These are phyloP conservation scores for Poeciliopsis turneri DNA, from an alignment of 2,797 vertebrate species.

Conservation along the genomic window DNA sequence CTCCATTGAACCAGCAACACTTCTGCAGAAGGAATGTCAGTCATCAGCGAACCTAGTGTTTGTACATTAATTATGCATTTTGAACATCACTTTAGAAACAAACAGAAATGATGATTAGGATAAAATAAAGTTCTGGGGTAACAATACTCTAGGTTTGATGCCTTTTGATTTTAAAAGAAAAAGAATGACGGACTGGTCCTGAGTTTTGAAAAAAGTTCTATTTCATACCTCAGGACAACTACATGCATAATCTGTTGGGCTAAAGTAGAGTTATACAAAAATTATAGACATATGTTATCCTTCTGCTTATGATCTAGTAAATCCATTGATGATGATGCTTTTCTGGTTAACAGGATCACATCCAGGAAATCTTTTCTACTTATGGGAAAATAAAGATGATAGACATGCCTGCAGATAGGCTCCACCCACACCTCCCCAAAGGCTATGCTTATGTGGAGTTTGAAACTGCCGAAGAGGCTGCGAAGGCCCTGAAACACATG, in stretches of 20 bases:
- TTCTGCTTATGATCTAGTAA: background rate
- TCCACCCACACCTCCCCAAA: conserved; percentile 89
- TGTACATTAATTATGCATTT: background rate
- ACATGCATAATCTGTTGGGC: background rate
- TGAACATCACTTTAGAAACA: background rate
- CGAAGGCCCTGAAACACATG: conserved; percentile 96
- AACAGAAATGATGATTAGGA: background rate
- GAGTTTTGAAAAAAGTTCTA: background rate
- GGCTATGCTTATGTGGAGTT: conserved; percentile 95
- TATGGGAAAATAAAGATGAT: conserved; percentile 96
- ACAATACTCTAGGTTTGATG: background rate
- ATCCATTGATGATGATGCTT: background rate
- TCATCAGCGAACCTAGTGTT: background rate
- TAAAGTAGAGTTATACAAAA: background rate
- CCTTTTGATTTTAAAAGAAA: background rate
- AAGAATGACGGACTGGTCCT: background rate
- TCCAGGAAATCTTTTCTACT: conserved; percentile 95
- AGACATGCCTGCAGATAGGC: conserved; percentile 90
- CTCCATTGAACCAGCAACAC: background rate
- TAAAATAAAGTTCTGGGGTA: background rate
- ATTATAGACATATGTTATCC: background rate
- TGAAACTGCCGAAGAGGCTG: conserved; percentile 91
- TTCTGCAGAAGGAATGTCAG: background rate
- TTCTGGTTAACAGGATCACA: conserved; percentile 85
- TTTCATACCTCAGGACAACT: background rate